These are phyloP conservation scores for Campylomormyrus numenius DNA, from an alignment of 2,113 vertebrate species.

Conservation along the genomic window DNA sequence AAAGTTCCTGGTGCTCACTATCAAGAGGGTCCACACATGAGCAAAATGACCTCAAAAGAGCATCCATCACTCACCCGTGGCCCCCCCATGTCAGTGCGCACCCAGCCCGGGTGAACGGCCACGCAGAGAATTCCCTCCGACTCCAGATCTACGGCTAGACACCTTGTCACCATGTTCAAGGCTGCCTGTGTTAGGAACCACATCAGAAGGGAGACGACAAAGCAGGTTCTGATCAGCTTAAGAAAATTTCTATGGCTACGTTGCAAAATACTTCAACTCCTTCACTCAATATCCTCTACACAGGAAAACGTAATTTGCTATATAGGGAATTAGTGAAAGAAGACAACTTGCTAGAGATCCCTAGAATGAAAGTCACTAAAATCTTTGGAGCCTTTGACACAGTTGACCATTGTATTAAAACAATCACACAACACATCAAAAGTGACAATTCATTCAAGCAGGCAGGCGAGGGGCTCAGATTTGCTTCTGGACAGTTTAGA, in stretches of 20 bases:
- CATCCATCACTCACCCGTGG: slow-evolving; percentile 42
- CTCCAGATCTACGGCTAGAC: slow-evolving; percentile 55
- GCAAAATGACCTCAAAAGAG: background rate
- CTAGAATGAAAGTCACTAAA: no score
- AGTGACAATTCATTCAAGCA: background rate
- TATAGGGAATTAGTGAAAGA: background rate
- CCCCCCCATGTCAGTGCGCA: slow-evolving; percentile 61
- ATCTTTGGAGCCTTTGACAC: background rate
- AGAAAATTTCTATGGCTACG: background rate
- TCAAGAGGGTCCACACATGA: background rate
- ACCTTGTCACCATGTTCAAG: slow-evolving; percentile 61
- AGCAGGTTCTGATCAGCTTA: background rate
- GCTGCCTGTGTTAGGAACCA: slow-evolving; percentile 47
- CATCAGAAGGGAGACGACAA: background rate
- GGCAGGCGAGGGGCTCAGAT: background rate
- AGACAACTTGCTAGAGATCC: background rate
- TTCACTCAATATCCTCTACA: background rate
- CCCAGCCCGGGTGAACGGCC: slow-evolving; percentile 61
- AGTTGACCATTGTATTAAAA: background rate
- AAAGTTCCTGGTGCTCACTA: no score
- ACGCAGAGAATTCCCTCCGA: slow-evolving; percentile 56
- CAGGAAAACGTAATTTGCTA: background rate
- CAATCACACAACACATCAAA: background rate
- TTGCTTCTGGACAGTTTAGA: background rate
- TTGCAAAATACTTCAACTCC: background rate